Evolutionary conservation across 1,140 invertebrate species (phyloP).

Genomic region (Papilio xuthus): DNA sequence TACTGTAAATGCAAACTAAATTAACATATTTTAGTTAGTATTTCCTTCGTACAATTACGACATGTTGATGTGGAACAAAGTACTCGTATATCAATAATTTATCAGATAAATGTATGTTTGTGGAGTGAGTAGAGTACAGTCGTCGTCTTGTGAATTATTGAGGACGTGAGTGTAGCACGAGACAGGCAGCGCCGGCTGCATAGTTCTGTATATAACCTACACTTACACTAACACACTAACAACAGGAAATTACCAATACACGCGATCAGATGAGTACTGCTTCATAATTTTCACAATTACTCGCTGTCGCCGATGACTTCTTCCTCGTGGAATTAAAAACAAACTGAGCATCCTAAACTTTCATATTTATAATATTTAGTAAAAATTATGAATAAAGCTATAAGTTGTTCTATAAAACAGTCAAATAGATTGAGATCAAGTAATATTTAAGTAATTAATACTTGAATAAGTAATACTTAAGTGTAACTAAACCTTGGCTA

Average conservation of each 20-base stretch:
- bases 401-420: no score
- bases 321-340: no score
- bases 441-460: background rate
- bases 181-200: background rate
- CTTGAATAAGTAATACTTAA: background rate
- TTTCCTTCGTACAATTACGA: background rate
- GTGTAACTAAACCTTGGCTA: background rate
- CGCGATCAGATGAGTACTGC: background rate
- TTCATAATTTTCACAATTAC: background rate
- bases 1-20: no score
- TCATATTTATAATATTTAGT: no score
- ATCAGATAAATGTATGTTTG: conserved; percentile 12
- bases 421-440: no score
- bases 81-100: background rate
- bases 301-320: background rate
- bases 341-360: no score
- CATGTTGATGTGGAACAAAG: background rate
- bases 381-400: no score
- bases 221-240: no score
- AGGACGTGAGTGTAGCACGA: background rate
- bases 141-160: background rate
- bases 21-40: background rate
- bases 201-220: background rate
- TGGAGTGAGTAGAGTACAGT: background rate
- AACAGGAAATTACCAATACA: background rate